Base-by-base conservation (phyloP, 2,888 invertebrate species). In the Tetropium fuscum region DNA sequence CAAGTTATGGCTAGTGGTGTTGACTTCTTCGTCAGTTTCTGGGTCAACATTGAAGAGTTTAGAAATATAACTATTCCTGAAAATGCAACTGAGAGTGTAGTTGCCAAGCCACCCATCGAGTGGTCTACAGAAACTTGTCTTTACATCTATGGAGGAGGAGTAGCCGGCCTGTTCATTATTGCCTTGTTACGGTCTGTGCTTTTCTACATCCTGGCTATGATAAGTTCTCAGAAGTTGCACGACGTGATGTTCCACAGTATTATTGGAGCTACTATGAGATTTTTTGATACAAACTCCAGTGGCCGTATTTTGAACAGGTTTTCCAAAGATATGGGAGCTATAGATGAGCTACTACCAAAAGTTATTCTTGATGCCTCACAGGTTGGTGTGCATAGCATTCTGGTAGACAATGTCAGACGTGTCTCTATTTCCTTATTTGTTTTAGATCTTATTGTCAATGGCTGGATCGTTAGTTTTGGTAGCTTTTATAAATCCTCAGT, bases 271-370 rank as follows among this genome's bases (percentile, higher is more conserved):
- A 83, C 85, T 0, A 87, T 90, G 82, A 77, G 85, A 53, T 95
- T 95, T 80, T 96, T 94, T 76, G 93, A 95, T 73, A 89, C 88
- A 0, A 95, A 95, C 79, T 93, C 95, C 1, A 87, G 90, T 69
- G 91, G 92, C 22, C 84, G 91, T 48, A 92, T 95, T 64, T 83
- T 95, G 40, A 91, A 91, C 64, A 72, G 94, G 64, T 94, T 95
- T 74, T 90, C 94, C 0, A 94, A 94, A 76, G 94, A 95, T 74
- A 87, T 93, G 74, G 93, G 93, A 0, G 86, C 89, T 0, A 87
- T 93, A 75, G 93, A 93, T 70, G 93, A 93, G 71, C 78, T 89
- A 19, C 78, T 93, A 6, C 91, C 91, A 0, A 87, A 88, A 61
- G 86, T 87, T 18, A 80, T 87, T 41, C 76, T 91, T 45, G 90